phyloP scores from a whole-genome alignment of 2,888 invertebrate species.

The Mechanitis messenoides region DNA sequence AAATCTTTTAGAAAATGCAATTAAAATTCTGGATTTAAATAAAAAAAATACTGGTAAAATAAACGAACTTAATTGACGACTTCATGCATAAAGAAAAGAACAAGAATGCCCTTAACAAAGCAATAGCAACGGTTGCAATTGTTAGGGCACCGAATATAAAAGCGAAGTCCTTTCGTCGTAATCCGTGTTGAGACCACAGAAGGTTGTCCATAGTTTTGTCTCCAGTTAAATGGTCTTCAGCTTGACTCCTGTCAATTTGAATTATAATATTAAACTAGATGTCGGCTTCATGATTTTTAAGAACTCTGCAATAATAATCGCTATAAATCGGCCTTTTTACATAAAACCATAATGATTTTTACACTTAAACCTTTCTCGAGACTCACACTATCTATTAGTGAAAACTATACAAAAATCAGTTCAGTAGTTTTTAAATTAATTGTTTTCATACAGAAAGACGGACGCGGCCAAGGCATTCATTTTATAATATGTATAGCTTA shows the following conservation, averaged over 20 bases:
- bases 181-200: conserved; percentile 56
- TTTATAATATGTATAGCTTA: too few relatives aligned
- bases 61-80: conserved; percentile 76
- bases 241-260: conserved; percentile 49
- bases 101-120: conserved; percentile 77
- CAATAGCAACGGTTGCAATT: conserved; percentile 74
- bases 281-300: too few relatives aligned
- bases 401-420: too few relatives aligned
- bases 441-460: too few relatives aligned
- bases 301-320: too few relatives aligned
- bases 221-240: conserved; percentile 62
- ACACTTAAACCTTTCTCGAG: too few relatives aligned
- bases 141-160: conserved; percentile 78
- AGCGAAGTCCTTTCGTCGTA: conserved; percentile 51
- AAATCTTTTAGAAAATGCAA: not conserved
- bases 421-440: too few relatives aligned
- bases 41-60: conserved; percentile 8
- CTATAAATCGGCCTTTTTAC: too few relatives aligned
- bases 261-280: not conserved
- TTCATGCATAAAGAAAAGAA: conserved; percentile 81
- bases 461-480: too few relatives aligned
- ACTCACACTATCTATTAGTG: too few relatives aligned
- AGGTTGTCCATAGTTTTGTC: conserved; percentile 56
- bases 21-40: not conserved
- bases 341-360: too few relatives aligned